Conservation (phyloP, 2,113 vertebrate genomes). For the Monarcha castaneiventris region DNA sequence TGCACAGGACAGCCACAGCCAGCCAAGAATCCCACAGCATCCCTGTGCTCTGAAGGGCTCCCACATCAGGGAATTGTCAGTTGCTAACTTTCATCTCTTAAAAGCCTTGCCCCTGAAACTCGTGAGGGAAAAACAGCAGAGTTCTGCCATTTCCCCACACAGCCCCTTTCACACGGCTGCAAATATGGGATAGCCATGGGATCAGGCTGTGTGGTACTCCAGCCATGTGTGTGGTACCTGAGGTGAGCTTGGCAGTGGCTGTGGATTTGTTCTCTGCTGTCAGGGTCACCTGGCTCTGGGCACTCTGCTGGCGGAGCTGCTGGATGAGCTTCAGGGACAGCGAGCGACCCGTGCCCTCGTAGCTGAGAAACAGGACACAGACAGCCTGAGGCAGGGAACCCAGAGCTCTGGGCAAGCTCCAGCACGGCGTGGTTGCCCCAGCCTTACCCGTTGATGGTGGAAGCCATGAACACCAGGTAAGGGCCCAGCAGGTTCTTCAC, state of each 20-base stretch:
- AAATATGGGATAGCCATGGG: rapidly evolving
- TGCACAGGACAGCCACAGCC: neutral
- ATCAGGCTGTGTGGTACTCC: too few relatives aligned
- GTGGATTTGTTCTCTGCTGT: conserved; percentile 88
- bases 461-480: conserved; percentile 97
- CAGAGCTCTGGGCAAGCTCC: neutral
- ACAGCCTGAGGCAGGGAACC: neutral
- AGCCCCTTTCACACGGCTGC: neutral
- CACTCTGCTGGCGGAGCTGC: conserved; percentile 93
- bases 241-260: conserved; percentile 81
- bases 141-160: neutral
- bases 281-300: conserved; percentile 85
- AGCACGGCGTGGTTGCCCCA: rapidly evolving
- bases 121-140: rapidly evolving
- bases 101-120: neutral
- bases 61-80: neutral
- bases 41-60: neutral
- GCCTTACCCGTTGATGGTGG: conserved; percentile 93
- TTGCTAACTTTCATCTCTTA: neutral
- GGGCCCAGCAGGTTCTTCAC: conserved; percentile 93
- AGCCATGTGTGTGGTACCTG: conserved; percentile 74
- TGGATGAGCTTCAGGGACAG: conserved; percentile 96
- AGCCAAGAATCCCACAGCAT: neutral
- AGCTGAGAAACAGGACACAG: conserved; percentile 70
- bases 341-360: conserved; percentile 94